phyloP scores from a whole-genome alignment of 2,888 invertebrate genomes.

The Germaria angustata region DNA sequence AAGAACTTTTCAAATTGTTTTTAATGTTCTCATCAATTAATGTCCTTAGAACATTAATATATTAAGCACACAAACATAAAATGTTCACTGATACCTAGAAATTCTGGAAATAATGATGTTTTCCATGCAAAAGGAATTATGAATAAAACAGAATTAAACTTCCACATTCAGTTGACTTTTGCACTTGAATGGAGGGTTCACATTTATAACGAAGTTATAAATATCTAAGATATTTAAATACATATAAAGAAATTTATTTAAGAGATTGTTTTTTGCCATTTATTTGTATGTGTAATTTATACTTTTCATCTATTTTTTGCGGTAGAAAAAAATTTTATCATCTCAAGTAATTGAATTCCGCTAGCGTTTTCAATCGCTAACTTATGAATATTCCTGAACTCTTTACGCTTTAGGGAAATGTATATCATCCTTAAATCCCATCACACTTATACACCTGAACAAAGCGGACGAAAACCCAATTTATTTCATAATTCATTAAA shows the following conservation, averaged over 20 bases:
- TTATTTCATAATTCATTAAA: constrained; percentile 37
- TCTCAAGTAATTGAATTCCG: neutral
- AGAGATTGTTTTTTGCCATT: no score
- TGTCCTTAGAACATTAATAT: neutral
- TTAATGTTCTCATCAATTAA: neutral
- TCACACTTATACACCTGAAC: neutral
- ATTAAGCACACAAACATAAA: neutral
- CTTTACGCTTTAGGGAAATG: neutral
- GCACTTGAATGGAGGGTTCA: no score
- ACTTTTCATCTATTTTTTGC: neutral
- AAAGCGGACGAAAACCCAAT: neutral
- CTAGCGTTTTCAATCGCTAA: neutral
- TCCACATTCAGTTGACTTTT: no score
- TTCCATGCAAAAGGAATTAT: no score
- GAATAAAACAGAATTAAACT: no score
- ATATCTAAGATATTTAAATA: no score
- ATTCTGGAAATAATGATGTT: no score
- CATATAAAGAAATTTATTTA: no score
- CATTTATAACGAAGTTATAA: no score
- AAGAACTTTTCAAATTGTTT: neutral
- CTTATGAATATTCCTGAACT: neutral
- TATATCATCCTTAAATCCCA: neutral
- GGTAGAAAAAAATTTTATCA: neutral
- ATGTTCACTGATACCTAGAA: no score
- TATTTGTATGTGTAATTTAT: no score